Evolutionary conservation across 2,113 vertebrate species (phyloP), one percentile per base, ranked within the genome.

Genomic region (Nothobranchius kuhntae): DNA sequence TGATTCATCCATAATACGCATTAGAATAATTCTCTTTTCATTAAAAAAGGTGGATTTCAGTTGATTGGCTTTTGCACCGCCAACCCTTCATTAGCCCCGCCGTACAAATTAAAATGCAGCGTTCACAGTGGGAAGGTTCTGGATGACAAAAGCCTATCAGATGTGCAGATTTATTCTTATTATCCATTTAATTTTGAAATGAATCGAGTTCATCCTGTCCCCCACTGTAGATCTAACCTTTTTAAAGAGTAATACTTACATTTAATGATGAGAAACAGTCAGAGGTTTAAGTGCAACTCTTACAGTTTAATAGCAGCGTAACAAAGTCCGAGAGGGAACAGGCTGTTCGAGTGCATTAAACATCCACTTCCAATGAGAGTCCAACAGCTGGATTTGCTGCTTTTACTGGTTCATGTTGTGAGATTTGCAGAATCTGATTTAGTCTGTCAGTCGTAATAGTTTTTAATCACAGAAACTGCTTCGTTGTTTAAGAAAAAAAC

Each of bases 1-100:
- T 73, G 77, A 81, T 77, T 75, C 64, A 78, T 57, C 56, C 78
- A 66, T 79, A 83, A 81, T 75, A 45, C 26, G 24, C 57, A 66
- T 72, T 77, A 63, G 53, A 83, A 81, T 78, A 78, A 88, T 82
- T 80, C 60, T 51, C 73, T 71, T 86, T 88, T 85, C 59, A 83
- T 48, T 64, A 65, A 73, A 83, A 58, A 68, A 73, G 13, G 66
- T 82, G 75, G 14, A 79, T 79, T 81, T 80, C 53, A 67, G 68
- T 55, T 60, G 61, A 84, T 81, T 84, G 70, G 72, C 59, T 64
- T 67, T 69, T 48, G 47, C 75, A 48, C 66, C 21, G 52, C 60
- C 74, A 65, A 51, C 30, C 51, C 66, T 74, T 84, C 52, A 70
- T 82, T 81, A 82, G 61, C 17, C 7, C 53, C n/a, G 71, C 36